Percentiles rank a stretch among this genome's conserved stretches.
Evolutionary conservation across 2,113 vertebrate species (phyloP).

Genomic region (Castor canadensis): DNA sequence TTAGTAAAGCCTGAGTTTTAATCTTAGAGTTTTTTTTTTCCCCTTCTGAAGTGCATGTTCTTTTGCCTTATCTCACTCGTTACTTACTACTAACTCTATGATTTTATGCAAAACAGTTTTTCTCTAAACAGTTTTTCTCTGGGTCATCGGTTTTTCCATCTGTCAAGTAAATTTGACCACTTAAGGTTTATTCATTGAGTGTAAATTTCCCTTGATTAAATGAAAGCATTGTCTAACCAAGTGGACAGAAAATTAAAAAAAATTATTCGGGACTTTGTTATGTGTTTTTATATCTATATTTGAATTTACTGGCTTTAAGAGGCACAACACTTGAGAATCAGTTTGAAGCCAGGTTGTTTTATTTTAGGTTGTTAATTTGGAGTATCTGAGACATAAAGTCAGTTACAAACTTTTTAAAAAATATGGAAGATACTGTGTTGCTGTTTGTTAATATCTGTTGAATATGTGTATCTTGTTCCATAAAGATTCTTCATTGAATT

Average conservation of each 20-base stretch:
- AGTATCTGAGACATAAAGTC: not conserved
- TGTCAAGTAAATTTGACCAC: not conserved
- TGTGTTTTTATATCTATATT: not conserved
- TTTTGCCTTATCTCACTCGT: slow-evolving; percentile 1
- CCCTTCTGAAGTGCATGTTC: not conserved
- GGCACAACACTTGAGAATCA: not conserved
- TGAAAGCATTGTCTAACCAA: not conserved
- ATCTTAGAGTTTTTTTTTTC: not conserved
- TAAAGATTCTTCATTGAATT: slow-evolving; percentile 15
- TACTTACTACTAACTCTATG: not conserved
- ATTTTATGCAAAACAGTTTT: slow-evolving; percentile 26
- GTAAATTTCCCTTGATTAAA: not conserved
- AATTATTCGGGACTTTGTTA: no score
- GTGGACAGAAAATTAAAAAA: slow-evolving; percentile 18
- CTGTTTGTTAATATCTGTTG: not conserved
- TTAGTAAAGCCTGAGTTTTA: slow-evolving; percentile 60
- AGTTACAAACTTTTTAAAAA: slow-evolving; percentile 17
- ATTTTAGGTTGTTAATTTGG: not conserved
- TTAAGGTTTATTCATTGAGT: not conserved
- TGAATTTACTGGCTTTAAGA: not conserved
- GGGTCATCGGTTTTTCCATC: not conserved
- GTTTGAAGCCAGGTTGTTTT: slow-evolving; percentile 3
- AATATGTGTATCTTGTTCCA: not conserved
- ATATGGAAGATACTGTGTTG: not conserved
- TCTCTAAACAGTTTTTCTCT: not conserved